These are phyloP conservation scores for Chelon labrosus DNA, from an alignment of 2,797 vertebrate genomes.

Conservation along the genomic window DNA sequence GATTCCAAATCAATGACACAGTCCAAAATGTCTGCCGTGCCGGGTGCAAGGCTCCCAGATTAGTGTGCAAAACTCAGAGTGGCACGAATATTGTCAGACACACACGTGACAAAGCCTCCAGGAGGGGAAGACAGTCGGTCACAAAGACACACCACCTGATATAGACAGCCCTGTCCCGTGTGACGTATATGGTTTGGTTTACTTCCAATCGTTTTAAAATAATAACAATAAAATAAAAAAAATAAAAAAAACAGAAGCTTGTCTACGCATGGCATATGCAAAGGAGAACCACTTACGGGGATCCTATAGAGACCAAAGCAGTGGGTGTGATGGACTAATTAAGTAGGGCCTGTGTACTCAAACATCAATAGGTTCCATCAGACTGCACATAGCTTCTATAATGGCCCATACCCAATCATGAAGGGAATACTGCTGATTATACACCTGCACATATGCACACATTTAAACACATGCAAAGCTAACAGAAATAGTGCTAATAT, in stretches of 20 bases:
- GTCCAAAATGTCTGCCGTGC: constrained; percentile 80
- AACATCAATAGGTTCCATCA: constrained; percentile 85
- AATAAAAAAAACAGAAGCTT: constrained; percentile 25
- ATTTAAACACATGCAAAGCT: constrained; percentile 41
- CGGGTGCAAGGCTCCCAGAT: constrained; percentile 69
- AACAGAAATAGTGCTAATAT: constrained; percentile 44
- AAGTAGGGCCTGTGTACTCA: constrained; percentile 79
- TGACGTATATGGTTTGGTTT: constrained; percentile 50
- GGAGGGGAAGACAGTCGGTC: constrained; percentile 39
- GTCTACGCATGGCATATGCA: constrained; percentile 71
- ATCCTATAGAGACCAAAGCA: constrained; percentile 82
- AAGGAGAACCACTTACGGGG: constrained; percentile 70
- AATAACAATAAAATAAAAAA: not conserved
- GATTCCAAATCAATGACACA: constrained; percentile 85
- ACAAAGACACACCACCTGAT: constrained; percentile 22
- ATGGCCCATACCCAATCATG: constrained; percentile 72
- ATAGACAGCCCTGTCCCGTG: constrained; percentile 29
- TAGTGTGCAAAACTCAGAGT: constrained; percentile 73
- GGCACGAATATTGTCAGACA: constrained; percentile 67
- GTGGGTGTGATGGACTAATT: constrained; percentile 85
- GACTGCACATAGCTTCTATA: constrained; percentile 82
- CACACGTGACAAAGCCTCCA: constrained; percentile 40
- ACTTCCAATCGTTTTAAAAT: constrained; percentile 40
- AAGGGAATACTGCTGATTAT: constrained; percentile 77
- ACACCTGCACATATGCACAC: constrained; percentile 64